A percentile compares a stretch with the other conserved stretches of the same genome.
phyloP scores from a whole-genome alignment of 2,888 invertebrate genomes.

The Trimorus sp. region DNA sequence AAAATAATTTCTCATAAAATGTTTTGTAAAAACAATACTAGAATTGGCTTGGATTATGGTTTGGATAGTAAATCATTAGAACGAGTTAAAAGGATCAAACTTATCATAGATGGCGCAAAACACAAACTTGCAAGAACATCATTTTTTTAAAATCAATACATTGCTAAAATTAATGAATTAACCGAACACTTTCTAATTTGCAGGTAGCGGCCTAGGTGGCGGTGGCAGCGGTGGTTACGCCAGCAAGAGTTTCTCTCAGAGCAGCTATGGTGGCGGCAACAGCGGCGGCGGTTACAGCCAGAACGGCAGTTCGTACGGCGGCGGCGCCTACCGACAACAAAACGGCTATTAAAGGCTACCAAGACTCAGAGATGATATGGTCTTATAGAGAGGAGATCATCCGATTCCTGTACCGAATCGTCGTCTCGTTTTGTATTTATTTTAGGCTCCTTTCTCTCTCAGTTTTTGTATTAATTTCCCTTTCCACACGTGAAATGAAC shows the following conservation, averaged over 20 bases:
- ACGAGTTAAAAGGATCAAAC: too few relatives aligned
- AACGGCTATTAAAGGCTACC: conserved; percentile 75
- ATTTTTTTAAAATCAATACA: too few relatives aligned
- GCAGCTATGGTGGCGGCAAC: conserved; percentile 53
- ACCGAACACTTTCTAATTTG: too few relatives aligned
- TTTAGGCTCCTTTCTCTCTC: not conserved
- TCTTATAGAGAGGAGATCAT: too few relatives aligned
- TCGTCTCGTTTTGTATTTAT: conserved; percentile 24
- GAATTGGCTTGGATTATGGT: too few relatives aligned
- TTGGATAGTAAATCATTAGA: too few relatives aligned
- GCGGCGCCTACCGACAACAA: conserved; percentile 73
- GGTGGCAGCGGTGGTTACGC: conserved; percentile 60
- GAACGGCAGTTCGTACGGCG: conserved; percentile 73
- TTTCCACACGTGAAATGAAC: conserved; percentile 6
- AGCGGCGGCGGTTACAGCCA: conserved; percentile 51
- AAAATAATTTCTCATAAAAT: too few relatives aligned
- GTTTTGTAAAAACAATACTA: too few relatives aligned
- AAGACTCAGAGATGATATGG: not conserved
- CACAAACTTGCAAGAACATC: too few relatives aligned
- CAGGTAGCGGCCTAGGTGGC: too few relatives aligned
- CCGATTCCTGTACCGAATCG: conserved; percentile 1
- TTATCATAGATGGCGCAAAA: too few relatives aligned
- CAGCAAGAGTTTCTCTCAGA: conserved; percentile 7
- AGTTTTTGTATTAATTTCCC: not conserved
- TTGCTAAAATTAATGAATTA: too few relatives aligned